These are phyloP conservation scores for Gnatocerus cornutus DNA, from an alignment of 2,888 invertebrate genomes.

Conservation along the genomic window DNA sequence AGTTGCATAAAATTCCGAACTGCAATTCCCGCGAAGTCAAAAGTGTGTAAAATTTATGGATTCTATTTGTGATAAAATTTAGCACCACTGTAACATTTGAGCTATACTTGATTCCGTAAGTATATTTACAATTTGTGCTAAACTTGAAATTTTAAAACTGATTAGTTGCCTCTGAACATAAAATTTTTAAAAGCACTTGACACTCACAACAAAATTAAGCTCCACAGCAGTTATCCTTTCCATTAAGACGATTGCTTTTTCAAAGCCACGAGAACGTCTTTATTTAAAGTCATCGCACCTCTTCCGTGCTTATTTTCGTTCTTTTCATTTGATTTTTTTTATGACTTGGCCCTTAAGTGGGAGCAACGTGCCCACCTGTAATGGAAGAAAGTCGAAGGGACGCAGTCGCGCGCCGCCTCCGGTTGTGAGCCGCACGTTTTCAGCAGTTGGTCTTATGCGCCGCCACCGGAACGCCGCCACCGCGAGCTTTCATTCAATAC, in stretches of 20 bases:
- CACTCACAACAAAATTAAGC: constrained; percentile 34
- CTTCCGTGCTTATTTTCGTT: constrained; percentile 13
- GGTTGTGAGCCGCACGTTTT: constrained; percentile 6
- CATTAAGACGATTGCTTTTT: constrained; percentile 46
- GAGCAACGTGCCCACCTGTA: constrained; percentile 38
- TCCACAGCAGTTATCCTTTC: constrained; percentile 23
- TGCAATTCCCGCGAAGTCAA: too few relatives aligned
- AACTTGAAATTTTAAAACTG: too few relatives aligned
- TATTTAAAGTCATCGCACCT: constrained; percentile 24
- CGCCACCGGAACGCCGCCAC: constrained; percentile 37
- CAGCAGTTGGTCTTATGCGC: constrained; percentile 32
- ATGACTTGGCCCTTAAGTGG: constrained; percentile 10
- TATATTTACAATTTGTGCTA: too few relatives aligned
- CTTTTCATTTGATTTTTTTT: constrained; percentile 26
- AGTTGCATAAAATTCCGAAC: too few relatives aligned
- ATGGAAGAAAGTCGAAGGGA: constrained; percentile 4
- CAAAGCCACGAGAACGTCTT: constrained; percentile 22
- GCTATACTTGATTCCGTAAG: too few relatives aligned
- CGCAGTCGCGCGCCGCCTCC: constrained; percentile 38
- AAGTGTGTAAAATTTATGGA: too few relatives aligned
- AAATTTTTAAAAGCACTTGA: constrained; percentile 25
- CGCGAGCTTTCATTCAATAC: not conserved
- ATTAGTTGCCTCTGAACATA: too few relatives aligned
- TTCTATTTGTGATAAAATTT: too few relatives aligned
- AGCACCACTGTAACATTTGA: too few relatives aligned